phyloP scores from a whole-genome alignment of 1,140 invertebrate genomes.

The Glomeris maerens region DNA sequence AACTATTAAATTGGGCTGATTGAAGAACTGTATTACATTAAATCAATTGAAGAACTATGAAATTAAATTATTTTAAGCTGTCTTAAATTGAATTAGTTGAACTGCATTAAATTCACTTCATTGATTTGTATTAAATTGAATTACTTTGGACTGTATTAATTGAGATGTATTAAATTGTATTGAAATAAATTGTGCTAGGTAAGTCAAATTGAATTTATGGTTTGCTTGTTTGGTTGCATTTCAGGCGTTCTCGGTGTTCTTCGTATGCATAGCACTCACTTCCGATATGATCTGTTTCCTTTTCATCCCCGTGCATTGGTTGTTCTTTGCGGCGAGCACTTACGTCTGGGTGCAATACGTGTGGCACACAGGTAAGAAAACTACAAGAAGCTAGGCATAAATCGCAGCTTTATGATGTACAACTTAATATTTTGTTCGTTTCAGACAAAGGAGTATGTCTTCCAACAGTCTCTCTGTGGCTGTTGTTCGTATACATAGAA shows the following conservation, averaged over 20 bases:
- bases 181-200: too few species aligned
- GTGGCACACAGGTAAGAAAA: slow-evolving; percentile 80
- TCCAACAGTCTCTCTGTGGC: slow-evolving; percentile 85
- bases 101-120: slow-evolving; percentile 4
- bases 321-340: slow-evolving; percentile 94
- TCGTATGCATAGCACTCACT: slow-evolving; percentile 93
- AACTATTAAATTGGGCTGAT: too few species aligned
- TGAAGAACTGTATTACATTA: too few species aligned
- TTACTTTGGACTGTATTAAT: background rate
- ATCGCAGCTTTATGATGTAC: slow-evolving; percentile 7
- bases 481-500: slow-evolving; percentile 90
- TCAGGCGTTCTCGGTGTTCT: slow-evolving; percentile 95
- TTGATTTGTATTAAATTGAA: slow-evolving; percentile 3
- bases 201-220: slow-evolving; percentile 7
- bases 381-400: background rate
- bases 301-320: slow-evolving; percentile 95
- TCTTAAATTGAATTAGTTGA: too few species aligned
- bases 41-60: too few species aligned
- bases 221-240: slow-evolving; percentile 34
- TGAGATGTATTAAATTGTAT: slow-evolving; percentile 3
- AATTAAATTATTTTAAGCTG: too few species aligned
- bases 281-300: slow-evolving; percentile 99
- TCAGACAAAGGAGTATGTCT: slow-evolving; percentile 82
- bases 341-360: slow-evolving; percentile 99
- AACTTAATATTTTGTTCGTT: slow-evolving; percentile 3